These are phyloP conservation scores for Illadopsis cleaveri DNA, from an alignment of 2,113 vertebrate genomes.

Conservation along the genomic window DNA sequence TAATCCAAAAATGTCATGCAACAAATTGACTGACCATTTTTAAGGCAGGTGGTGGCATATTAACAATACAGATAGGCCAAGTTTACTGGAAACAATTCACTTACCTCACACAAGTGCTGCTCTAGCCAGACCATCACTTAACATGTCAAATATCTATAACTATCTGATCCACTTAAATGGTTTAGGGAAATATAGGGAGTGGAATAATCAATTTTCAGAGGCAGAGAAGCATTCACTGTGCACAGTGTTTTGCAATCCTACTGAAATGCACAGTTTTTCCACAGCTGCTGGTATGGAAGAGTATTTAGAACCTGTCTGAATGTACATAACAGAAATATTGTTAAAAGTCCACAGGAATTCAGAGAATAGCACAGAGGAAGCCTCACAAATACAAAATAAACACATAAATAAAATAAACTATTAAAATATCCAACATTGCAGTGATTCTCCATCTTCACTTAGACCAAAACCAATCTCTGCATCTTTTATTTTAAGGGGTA, in stretches of 20 bases:
- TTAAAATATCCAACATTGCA: background rate
- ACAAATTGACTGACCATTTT: conserved; percentile 31
- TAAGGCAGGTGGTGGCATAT: conserved; percentile 1
- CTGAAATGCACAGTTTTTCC: background rate
- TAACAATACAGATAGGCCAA: conserved; percentile 16
- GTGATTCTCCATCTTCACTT: background rate
- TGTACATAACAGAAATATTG: background rate
- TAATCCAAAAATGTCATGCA: conserved; percentile 14
- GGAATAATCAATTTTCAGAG: conserved; percentile 22
- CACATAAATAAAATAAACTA: background rate
- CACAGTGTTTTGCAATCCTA: background rate
- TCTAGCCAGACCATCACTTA: conserved; percentile 37
- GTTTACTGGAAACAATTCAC: conserved; percentile 70
- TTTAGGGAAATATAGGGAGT: background rate
- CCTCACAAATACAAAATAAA: background rate
- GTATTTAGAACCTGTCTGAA: background rate
- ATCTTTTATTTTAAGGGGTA: background rate
- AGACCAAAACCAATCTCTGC: background rate
- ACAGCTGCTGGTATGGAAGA: background rate
- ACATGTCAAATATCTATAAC: conserved; percentile 11
- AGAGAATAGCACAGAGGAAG: background rate
- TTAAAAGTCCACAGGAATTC: background rate
- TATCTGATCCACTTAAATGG: conserved; percentile 29
- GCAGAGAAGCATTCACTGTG: background rate
- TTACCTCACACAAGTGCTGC: conserved; percentile 23